Evolutionary conservation across 2,113 vertebrate genomes (phyloP).

Genomic region (Pimephales promelas): DNA sequence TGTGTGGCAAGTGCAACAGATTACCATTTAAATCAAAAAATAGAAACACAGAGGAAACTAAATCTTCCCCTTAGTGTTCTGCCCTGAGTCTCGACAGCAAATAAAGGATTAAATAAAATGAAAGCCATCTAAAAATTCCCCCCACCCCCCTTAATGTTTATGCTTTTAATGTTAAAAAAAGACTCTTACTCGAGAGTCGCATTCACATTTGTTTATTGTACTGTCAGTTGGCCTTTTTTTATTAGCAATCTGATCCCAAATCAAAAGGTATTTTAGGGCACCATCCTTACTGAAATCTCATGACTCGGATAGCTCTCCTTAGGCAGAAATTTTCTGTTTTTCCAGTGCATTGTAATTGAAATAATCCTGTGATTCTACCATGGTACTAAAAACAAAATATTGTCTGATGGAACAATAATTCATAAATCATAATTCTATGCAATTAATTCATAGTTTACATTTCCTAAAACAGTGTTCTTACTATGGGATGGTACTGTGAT

Average conservation of each 20-base stretch:
- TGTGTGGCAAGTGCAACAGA: conserved; percentile 46
- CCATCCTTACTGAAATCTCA: not conserved
- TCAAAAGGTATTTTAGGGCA: not conserved
- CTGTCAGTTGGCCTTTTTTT: not conserved
- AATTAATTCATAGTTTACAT: not conserved
- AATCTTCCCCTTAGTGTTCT: not conserved
- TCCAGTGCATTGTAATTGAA: not conserved
- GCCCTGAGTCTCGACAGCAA: not conserved
- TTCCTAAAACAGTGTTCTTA: conserved; percentile 23
- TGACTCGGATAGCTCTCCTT: not conserved
- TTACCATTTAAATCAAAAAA: conserved; percentile 57
- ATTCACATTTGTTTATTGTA: not conserved
- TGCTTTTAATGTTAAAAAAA: not conserved
- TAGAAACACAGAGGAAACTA: conserved; percentile 23
- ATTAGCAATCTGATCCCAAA: not conserved
- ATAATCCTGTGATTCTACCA: not conserved
- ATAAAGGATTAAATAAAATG: conserved; percentile 15
- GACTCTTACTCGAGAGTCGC: not conserved
- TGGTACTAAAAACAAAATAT: not conserved
- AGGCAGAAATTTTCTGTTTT: not conserved
- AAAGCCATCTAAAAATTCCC: not conserved
- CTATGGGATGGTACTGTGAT: conserved; percentile 33
- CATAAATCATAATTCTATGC: not conserved
- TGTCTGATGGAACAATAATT: not conserved
- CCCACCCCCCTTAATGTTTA: not conserved